These are phyloP conservation scores for Gasterosteus nipponicus DNA, from an alignment of 2,113 vertebrate genomes.

Conservation along the genomic window DNA sequence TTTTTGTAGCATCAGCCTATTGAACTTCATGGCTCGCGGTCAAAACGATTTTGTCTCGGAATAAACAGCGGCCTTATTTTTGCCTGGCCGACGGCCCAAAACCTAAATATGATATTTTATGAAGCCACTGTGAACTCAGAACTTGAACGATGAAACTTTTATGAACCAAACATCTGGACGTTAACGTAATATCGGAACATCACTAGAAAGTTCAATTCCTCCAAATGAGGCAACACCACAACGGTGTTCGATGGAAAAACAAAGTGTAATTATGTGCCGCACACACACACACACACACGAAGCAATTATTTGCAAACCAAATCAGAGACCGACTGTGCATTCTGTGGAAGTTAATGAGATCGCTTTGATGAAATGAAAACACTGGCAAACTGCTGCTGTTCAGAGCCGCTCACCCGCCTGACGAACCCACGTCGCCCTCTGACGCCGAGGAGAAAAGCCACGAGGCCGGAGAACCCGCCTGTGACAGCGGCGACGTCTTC, in stretches of 20 bases:
- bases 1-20: not conserved
- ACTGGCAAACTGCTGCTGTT: slow-evolving; percentile 25
- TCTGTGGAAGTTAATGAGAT: not conserved
- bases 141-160: not conserved
- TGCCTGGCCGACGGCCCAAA: not conserved
- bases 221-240: not conserved
- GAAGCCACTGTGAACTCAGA: not conserved
- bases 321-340: not conserved
- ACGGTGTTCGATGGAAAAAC: not conserved
- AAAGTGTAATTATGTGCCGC: not conserved
- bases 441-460: slow-evolving; percentile 46
- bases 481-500: slow-evolving; percentile 35
- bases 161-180: not conserved
- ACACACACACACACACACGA: not conserved
- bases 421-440: slow-evolving; percentile 63
- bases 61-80: not conserved
- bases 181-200: not conserved
- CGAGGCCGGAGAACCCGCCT: slow-evolving; percentile 45
- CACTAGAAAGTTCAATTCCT: not conserved
- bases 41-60: not conserved
- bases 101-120: not conserved
- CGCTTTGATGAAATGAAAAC: not conserved
- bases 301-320: not conserved
- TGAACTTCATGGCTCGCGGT: not conserved
- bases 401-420: slow-evolving; percentile 58